A percentile compares a stretch with the other conserved stretches of the same genome.
phyloP scores from a whole-genome alignment of 1,140 invertebrate species.

The Micrasema minimum region DNA sequence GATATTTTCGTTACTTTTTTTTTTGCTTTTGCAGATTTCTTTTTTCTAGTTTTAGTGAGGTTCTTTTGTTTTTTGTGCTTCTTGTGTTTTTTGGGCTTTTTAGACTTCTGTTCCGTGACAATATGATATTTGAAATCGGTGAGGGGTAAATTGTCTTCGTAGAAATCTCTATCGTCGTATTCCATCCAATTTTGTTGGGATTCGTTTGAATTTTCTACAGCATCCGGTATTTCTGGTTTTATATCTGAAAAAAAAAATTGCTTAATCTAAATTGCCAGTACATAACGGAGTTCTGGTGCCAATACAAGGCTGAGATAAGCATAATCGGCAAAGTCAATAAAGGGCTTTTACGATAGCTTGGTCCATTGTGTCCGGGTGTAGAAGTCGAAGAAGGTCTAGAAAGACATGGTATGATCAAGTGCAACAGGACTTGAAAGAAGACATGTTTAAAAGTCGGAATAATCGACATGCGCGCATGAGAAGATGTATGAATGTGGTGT shows the following conservation, averaged over 20 bases:
- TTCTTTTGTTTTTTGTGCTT: constrained; percentile 22
- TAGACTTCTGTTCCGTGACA: neutral
- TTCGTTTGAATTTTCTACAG: neutral
- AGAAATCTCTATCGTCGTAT: constrained; percentile 19
- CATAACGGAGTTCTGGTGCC: too few species aligned
- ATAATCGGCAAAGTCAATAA: too few species aligned
- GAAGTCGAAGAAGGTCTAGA: too few species aligned
- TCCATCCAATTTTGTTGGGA: constrained; percentile 16
- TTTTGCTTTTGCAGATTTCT: constrained; percentile 7
- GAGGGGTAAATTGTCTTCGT: constrained; percentile 30
- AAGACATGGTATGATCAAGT: too few species aligned
- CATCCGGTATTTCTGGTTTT: constrained; percentile 9
- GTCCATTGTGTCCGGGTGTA: too few species aligned
- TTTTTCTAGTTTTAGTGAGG: neutral
- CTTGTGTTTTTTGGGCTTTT: neutral
- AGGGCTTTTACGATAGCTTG: too few species aligned
- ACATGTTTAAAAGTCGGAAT: too few species aligned
- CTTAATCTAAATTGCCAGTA: too few species aligned
- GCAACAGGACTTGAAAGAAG: too few species aligned
- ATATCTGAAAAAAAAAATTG: constrained; percentile 31
- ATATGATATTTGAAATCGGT: constrained; percentile 3
- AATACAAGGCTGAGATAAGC: too few species aligned
- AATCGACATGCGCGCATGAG: too few species aligned
- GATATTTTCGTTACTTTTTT: constrained; percentile 15
- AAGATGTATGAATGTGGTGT: too few species aligned